Evolutionary conservation across 2,113 vertebrate genomes (phyloP), one percentile per base, ranked within the genome.

Genomic region (Myiopsitta monachus): DNA sequence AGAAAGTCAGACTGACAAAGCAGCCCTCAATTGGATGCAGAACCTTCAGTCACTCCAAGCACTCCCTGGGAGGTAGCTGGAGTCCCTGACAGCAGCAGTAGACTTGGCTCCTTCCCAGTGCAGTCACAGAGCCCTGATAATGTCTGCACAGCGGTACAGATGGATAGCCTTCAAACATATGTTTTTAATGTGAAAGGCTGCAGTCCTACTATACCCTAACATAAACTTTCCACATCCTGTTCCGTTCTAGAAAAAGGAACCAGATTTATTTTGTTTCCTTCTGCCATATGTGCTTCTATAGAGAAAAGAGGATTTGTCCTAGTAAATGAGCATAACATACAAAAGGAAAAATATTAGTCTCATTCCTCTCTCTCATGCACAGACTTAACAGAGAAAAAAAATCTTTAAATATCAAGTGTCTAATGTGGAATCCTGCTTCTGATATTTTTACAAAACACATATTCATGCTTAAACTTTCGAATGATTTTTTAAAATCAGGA

Each of bases 251-350:
- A 83, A 93, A 95, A 76, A 83, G 79, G 87, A 95, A 96, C 54
- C 95, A 97, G 96, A 96, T 97, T 94, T 95, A 94, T 96, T 97
- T 96, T 97, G 46, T 90, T 96, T 95, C 95, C 87, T 95, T 93
- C 75, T 92, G 64, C 93, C 92, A 93, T 97, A 97, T 96, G 96
- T 83, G 82, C 88, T 46, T 93, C 72, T 95, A 36, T 5, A 83
- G 67, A 91, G 75, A 92, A 86, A 85, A 74, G 38, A 77, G 46
- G 85, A 92, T 77, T 94, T 90, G 83, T 90, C 90, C 63, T 57
- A 92, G 79, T 74, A 96, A 96, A 90, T 75, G 55, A 94, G 88
- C 30, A 61, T 85, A 55, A 70, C 75, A 61, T 41, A 83, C 26
- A 49, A 93, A 88, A 93, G 2, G 31, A 94, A 90, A 94, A 78